Conservation (phyloP, 92 coral and sea anemone species). For the Actinernus sp. region DNA sequence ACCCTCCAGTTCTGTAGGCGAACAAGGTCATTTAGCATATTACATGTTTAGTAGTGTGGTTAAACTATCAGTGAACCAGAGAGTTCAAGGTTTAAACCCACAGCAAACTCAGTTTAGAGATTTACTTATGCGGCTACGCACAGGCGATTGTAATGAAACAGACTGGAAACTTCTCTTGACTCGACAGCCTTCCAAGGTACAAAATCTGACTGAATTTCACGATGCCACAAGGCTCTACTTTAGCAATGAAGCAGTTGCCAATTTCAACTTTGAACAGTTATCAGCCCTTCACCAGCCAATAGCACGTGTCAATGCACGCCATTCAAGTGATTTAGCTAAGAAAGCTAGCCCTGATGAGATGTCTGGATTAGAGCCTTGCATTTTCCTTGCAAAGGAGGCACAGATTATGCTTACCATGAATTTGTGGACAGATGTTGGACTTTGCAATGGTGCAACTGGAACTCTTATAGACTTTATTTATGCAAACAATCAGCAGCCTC, state of each 20-base stretch:
- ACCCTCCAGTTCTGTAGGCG: slow-evolving; percentile 43
- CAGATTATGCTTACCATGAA: slow-evolving; percentile 56
- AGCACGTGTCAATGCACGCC: slow-evolving; percentile 56
- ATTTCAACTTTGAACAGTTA: slow-evolving; percentile 53
- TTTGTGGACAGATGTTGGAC: slow-evolving; percentile 62
- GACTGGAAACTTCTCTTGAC: slow-evolving; percentile 59
- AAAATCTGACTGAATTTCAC: slow-evolving; percentile 8
- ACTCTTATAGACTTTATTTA: slow-evolving; percentile 55
- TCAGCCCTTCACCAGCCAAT: slow-evolving; percentile 41
- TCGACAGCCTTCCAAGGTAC: slow-evolving; percentile 47
- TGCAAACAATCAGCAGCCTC: slow-evolving; percentile 61
- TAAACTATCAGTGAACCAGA: slow-evolving; percentile 41
- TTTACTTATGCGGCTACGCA: slow-evolving; percentile 38
- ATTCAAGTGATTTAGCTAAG: slow-evolving; percentile 55
- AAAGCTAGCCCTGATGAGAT: slow-evolving; percentile 56
- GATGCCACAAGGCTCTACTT: slow-evolving; percentile 62
- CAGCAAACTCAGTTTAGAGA: slow-evolving; percentile 34
- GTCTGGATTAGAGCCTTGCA: slow-evolving; percentile 66
- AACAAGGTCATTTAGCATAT: slow-evolving; percentile 64
- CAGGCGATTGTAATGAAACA: slow-evolving; percentile 33
- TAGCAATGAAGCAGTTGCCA: slow-evolving; percentile 67
- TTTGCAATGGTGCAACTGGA: slow-evolving; percentile 76
- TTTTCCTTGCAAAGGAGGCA: slow-evolving; percentile 60
- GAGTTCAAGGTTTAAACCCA: slow-evolving; percentile 42
- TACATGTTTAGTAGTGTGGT: slow-evolving; percentile 55